Base-by-base conservation (phyloP, 2,113 vertebrate species). In the Myiopsitta monachus region DNA sequence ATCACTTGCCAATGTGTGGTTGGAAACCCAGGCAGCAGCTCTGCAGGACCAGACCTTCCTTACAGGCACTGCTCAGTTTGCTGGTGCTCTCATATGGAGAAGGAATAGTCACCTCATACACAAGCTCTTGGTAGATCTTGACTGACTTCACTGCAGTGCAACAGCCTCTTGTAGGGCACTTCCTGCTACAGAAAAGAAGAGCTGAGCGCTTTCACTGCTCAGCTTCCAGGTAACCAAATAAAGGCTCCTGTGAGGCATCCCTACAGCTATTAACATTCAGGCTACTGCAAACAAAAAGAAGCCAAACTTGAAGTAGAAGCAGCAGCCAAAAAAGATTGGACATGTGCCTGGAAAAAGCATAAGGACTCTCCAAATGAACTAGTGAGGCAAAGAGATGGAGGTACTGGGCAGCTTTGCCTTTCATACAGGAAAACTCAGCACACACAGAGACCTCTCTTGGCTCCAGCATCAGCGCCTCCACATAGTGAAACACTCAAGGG, bases 231-330 rank as follows among this genome's bases (percentile, higher is more conserved):
- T 39, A 72, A 89, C 57, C 81, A 94, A 92, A 95, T 84, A 95
- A 78, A 96, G 74, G 69, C 68, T 87, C 63, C 77, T 94, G 81
- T 36, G 57, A 89, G 57, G 39, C 62, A 82, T 66, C 83, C 62
- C 77, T 69, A 51, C 69, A 84, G 91, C 66, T 68, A 92, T 82
- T 82, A 89, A 68, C 84, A 95, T 91, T 55, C 87, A 91, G 52
- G 83, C 91, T 96, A 89, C 87, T 89, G 55, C 87, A 82, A 95
- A 95, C 83, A 95, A 87, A 93, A 95, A 72, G 83, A 18, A 92
- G 89, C 52, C 94, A 94, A 92, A 92, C 33, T 95, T 91, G 84
- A 94, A 79, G 91, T 39, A 82, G 73, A 91, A 94, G 83, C 4
- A 79, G 74, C 30, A 82, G 93, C 74, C 91, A 95, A 75, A 87